These are phyloP conservation scores for Pheosia gnoma DNA, from an alignment of 2,888 invertebrate species.

Conservation along the genomic window DNA sequence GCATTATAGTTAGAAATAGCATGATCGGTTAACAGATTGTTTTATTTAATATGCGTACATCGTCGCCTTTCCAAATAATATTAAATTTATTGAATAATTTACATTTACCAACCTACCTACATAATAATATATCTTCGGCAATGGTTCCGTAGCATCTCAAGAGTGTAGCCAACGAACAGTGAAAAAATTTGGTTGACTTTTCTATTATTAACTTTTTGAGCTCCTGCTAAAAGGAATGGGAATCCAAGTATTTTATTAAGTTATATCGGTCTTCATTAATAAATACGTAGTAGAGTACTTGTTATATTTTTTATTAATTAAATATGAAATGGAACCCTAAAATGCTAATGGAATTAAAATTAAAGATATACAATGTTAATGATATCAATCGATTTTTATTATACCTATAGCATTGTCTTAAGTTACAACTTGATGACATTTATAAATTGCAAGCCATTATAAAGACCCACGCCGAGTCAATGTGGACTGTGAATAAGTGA, in stretches of 20 bases:
- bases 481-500: slow-evolving; percentile 3
- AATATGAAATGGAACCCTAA: background rate
- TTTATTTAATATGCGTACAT: background rate
- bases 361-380: background rate
- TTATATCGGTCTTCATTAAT: too few species aligned
- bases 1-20: too few species aligned
- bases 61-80: background rate
- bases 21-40: background rate
- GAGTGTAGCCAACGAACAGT: too few species aligned
- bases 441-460: slow-evolving; percentile 1
- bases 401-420: slow-evolving; percentile 1
- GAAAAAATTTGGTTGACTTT: too few species aligned
- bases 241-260: too few species aligned
- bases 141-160: background rate
- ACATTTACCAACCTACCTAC: background rate
- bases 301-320: background rate
- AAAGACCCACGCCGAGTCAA: slow-evolving; percentile 1
- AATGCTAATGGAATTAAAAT: background rate
- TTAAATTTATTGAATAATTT: background rate
- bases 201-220: too few species aligned
- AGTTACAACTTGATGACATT: slow-evolving; percentile 1
- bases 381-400: background rate
- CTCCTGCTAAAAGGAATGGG: too few species aligned
- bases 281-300: too few species aligned
- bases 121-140: background rate